Conservation (phyloP, 2,888 invertebrate species). For the Piscicola geometra region DNA sequence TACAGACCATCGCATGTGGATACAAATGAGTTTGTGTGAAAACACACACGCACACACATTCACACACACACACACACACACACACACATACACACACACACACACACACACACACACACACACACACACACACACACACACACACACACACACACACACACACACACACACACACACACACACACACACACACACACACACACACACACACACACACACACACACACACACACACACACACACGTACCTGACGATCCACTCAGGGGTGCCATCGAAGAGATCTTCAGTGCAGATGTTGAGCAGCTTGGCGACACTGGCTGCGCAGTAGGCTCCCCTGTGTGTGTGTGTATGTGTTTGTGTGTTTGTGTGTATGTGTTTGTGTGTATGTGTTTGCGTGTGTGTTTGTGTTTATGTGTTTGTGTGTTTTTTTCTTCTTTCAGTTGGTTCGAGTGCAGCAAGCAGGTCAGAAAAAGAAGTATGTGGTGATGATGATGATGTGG, state of each 20-base stretch:
- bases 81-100: conserved; percentile 4
- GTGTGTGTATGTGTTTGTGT: too few species aligned
- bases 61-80: not conserved
- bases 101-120: conserved; percentile 12
- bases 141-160: too few species aligned
- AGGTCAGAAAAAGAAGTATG: too few species aligned
- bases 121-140: not conserved
- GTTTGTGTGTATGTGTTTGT: too few species aligned
- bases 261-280: conserved; percentile 79
- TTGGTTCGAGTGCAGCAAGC: too few species aligned
- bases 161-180: too few species aligned
- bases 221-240: conserved; percentile 17
- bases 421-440: too few species aligned
- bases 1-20: too few species aligned
- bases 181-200: conserved; percentile 15
- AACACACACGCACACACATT: not conserved
- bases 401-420: too few species aligned
- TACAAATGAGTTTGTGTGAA: not conserved
- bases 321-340: conserved; percentile 87
- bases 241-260: conserved; percentile 72
- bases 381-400: not conserved
- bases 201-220: conserved; percentile 14
- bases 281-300: conserved; percentile 70
- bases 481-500: too few species aligned
- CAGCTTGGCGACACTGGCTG: conserved; percentile 79